Percentiles rank a stretch among this genome's conserved stretches.
Evolutionary conservation across 2,888 invertebrate genomes (phyloP).

Genomic region (Arrhopalites spinosus): DNA sequence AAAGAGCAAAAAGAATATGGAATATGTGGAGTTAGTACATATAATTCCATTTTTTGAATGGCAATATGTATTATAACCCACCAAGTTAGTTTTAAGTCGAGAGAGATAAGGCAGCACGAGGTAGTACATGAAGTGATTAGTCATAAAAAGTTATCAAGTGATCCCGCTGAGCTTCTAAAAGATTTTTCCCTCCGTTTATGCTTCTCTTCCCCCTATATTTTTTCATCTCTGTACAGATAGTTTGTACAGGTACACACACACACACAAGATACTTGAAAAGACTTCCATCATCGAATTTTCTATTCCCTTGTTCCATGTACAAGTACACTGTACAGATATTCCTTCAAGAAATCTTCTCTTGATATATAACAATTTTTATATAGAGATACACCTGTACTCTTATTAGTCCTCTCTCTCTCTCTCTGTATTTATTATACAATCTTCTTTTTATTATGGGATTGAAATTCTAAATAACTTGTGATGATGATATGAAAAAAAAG

Average conservation of each 20-base stretch:
- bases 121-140: slow-evolving; percentile 46
- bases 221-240: not conserved
- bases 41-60: no score
- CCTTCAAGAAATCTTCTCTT: no score
- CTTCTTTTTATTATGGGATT: no score
- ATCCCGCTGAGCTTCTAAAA: slow-evolving; percentile 47
- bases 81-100: slow-evolving; percentile 3
- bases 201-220: not conserved
- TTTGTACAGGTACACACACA: no score
- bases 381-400: no score
- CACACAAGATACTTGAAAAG: no score
- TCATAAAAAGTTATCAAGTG: slow-evolving; percentile 51
- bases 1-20: no score
- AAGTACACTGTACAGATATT: not conserved
- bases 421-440: not conserved
- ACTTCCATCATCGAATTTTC: no score
- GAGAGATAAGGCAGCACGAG: slow-evolving; percentile 42
- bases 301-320: not conserved
- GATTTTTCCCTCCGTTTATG: slow-evolving; percentile 31
- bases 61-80: not conserved
- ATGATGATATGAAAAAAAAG: not conserved
- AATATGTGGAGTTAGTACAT: no score
- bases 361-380: no score
- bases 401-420: not conserved
- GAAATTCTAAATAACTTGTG: no score